A percentile compares a stretch with the other conserved stretches of the same genome.
Evolutionary conservation across 2,113 vertebrate species (phyloP).

Genomic region (Cyprinodon tularosa): DNA sequence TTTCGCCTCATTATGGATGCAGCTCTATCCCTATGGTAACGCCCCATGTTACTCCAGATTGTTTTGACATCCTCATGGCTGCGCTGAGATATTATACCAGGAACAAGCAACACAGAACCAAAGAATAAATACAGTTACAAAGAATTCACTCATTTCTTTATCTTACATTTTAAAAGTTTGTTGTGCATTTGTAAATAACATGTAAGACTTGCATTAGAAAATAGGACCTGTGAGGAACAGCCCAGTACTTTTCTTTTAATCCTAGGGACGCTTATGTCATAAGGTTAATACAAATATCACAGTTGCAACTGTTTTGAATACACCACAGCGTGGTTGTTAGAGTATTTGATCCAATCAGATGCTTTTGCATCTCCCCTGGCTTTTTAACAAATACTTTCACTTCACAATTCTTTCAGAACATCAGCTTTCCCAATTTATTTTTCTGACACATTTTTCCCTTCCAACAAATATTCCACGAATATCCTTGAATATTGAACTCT

Average conservation of each 20-base stretch:
- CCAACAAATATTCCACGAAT: no score
- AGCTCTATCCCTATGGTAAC: constrained; percentile 23
- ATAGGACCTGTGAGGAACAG: no score
- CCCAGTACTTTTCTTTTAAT: no score
- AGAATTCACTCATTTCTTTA: constrained; percentile 21
- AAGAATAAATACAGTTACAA: constrained; percentile 26
- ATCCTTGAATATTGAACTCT: no score
- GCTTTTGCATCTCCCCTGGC: no score
- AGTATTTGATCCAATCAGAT: background rate
- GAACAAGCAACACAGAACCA: constrained; percentile 20
- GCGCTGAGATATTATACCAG: constrained; percentile 3
- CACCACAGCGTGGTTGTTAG: background rate
- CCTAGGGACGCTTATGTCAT: no score
- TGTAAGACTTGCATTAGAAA: background rate
- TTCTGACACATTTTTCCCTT: no score
- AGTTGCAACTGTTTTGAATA: background rate
- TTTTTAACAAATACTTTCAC: background rate
- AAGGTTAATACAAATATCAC: no score
- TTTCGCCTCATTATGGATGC: constrained; percentile 55
- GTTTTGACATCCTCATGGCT: constrained; percentile 22
- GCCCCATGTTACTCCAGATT: constrained; percentile 7
- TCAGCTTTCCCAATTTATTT: background rate
- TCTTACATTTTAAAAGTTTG: constrained; percentile 32
- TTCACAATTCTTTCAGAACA: background rate
- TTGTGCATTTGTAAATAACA: constrained; percentile 52